Percentiles rank a stretch among this genome's conserved stretches.
phyloP scores from a whole-genome alignment of 2,113 vertebrate genomes.

The Marmota monax region DNA sequence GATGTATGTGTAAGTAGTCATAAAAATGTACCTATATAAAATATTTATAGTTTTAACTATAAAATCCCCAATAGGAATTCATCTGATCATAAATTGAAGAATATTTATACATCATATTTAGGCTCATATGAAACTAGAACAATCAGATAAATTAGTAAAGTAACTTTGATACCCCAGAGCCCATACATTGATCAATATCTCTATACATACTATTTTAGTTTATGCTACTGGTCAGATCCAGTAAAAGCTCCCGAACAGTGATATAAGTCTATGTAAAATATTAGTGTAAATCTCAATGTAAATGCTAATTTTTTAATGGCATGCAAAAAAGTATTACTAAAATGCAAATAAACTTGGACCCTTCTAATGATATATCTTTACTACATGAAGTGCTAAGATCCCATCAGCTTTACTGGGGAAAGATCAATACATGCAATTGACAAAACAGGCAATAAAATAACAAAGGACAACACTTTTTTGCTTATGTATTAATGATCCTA shows the following conservation, averaged over 20 bases:
- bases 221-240: not conserved
- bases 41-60: not conserved
- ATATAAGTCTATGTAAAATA: not conserved
- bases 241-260: not conserved
- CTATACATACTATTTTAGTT: not conserved
- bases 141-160: not conserved
- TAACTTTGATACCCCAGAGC: not conserved
- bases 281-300: not conserved
- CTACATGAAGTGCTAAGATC: not conserved
- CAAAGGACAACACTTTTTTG: not conserved
- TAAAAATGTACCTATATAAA: not conserved
- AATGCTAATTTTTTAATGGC: no score
- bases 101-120: slow-evolving; percentile 5
- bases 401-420: not conserved
- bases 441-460: not conserved
- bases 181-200: not conserved
- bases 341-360: not conserved
- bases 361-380: not conserved
- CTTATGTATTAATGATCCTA: not conserved
- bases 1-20: not conserved
- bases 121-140: not conserved
- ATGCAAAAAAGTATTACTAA: not conserved
- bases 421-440: not conserved
- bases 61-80: not conserved
- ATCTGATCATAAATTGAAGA: not conserved